Evolutionary conservation across 2,797 vertebrate species (phyloP).

Genomic region (Enoplosus armatus): DNA sequence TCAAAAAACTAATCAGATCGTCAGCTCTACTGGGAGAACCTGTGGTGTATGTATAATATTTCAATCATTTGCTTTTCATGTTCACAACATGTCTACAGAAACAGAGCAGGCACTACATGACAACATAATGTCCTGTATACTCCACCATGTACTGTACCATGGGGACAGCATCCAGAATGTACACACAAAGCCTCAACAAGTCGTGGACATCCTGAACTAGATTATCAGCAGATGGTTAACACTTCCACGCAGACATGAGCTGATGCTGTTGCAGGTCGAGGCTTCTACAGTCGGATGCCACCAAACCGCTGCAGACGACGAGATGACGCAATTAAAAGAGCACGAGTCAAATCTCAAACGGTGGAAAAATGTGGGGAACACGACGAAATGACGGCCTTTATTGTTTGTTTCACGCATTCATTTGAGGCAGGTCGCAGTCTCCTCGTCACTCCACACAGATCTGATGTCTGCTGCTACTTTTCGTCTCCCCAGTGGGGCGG

Average conservation of each 20-base stretch:
- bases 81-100: slow-evolving; percentile 6
- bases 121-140: not conserved
- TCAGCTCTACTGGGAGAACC: slow-evolving; percentile 24
- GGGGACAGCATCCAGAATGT: slow-evolving; percentile 24
- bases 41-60: slow-evolving; percentile 10
- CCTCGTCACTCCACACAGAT: not conserved
- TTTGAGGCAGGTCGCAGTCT: not conserved
- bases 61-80: slow-evolving; percentile 7
- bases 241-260: slow-evolving; percentile 18
- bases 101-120: slow-evolving; percentile 10
- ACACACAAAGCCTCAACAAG: slow-evolving; percentile 57
- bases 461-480: no score
- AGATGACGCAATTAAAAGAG: not conserved
- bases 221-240: slow-evolving; percentile 66
- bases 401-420: not conserved
- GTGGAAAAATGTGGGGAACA: not conserved
- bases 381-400: not conserved
- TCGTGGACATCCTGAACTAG: slow-evolving; percentile 31
- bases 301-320: not conserved
- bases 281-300: not conserved
- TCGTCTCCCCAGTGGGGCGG: not conserved
- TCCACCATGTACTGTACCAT: no score
- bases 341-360: not conserved
- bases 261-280: not conserved
- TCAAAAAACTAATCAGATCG: slow-evolving; percentile 24